Percentiles rank a stretch among this genome's conserved stretches.
phyloP scores from a whole-genome alignment of 2,113 vertebrate genomes.

The Guaruba guarouba region DNA sequence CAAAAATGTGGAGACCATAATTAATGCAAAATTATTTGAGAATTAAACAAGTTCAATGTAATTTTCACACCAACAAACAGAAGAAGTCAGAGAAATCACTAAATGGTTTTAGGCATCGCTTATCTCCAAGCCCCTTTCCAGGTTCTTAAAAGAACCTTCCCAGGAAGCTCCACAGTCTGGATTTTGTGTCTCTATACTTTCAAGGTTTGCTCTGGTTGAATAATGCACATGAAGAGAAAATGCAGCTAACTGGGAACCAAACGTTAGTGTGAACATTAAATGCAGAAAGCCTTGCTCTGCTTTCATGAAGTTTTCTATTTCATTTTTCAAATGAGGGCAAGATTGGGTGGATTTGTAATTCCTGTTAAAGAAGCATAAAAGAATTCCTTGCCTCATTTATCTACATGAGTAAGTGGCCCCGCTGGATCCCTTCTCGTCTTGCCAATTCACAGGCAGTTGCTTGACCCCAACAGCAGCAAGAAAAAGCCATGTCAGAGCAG shows the following conservation, averaged over 20 bases:
- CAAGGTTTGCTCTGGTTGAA: background rate
- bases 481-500: background rate
- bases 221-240: background rate
- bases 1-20: background rate
- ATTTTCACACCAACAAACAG: background rate
- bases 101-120: background rate
- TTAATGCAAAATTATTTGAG: background rate
- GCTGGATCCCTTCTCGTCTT: background rate
- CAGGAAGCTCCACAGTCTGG: background rate
- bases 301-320: background rate
- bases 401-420: background rate
- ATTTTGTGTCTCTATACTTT: background rate
- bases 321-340: background rate
- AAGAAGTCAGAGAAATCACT: background rate
- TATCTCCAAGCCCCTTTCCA: background rate
- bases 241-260: background rate
- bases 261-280: background rate
- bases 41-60: background rate
- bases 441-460: background rate
- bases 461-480: background rate
- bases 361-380: background rate
- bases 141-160: background rate
- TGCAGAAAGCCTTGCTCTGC: background rate
- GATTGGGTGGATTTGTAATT: background rate
- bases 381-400: background rate